Base-by-base conservation (phyloP, 1,140 invertebrate species). In the Sminthurides bifidus region DNA sequence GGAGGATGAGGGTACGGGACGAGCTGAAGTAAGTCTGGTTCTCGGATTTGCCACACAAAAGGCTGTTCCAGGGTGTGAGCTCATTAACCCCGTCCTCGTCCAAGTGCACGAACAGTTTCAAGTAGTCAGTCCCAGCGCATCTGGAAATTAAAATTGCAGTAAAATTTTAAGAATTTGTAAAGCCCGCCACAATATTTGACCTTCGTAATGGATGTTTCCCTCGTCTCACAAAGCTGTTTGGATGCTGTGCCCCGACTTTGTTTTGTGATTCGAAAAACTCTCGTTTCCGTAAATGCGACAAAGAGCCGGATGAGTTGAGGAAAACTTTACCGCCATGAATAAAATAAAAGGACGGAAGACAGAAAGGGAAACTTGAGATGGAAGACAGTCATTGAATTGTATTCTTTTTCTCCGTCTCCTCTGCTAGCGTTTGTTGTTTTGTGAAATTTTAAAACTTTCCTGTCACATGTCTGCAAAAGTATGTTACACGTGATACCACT, bases 71-170 rank as follows among this genome's bases (percentile, higher is more conserved):
- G 14, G 78, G 77, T 24, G 83, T 86, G 52, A 83, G 77, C 69
- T 91, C 86, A 66, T 85, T 87, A 62, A 91, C 80, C 1, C 74
- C 73, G 3, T 77, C 76, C 26, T 73, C 60, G 52, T 81, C 80
- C 68, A 80, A 73, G 74, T 81, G 83, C 45, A 84, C 74, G 72
- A 85, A 91, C 48, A 90, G 75, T 72, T 87, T 85, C 51, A 91
- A 68, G 69, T 81, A 89, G 70, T 90, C 87, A 0, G 79, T 80
- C 37, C 76, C 74, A 43, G 77, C 70, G 68, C 87, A 90, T 59
- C 86, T 89, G 78, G 53, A 50, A 31, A 19, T 21, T 21, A 44
- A 15, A 44, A 44, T 10, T 12, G 10, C 21, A 44, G 8, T 21
- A 44, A 10, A 10, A 21, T 14, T 12, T 21, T 10, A 12, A 15